phyloP scores from a whole-genome alignment of 2,797 vertebrate species.

The Lycodopsis pacificus region DNA sequence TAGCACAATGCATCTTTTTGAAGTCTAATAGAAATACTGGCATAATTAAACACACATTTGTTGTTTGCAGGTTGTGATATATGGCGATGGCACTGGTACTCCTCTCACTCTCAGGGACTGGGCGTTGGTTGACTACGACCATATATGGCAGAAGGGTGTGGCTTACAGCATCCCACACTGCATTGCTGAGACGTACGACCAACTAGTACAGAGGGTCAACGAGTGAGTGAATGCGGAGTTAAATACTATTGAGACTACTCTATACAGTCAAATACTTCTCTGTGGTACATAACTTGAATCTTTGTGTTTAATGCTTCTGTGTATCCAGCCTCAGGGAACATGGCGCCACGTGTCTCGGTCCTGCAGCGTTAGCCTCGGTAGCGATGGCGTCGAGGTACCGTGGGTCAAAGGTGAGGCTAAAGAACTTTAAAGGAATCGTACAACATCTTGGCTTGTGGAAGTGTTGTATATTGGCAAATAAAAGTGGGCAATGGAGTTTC shows the following conservation, averaged over 20 bases:
- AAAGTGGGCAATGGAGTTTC: neutral
- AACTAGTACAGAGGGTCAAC: slow-evolving; percentile 72
- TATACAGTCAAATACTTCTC: neutral
- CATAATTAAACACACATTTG: neutral
- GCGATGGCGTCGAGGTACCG: slow-evolving; percentile 84
- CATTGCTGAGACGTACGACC: slow-evolving; percentile 77
- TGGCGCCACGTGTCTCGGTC: slow-evolving; percentile 84
- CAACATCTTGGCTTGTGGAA: neutral
- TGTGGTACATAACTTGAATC: neutral
- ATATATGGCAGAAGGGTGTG: slow-evolving; percentile 76
- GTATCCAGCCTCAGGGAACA: slow-evolving; percentile 78
- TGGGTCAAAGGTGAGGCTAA: slow-evolving; percentile 81
- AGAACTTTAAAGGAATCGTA: neutral
- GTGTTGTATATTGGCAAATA: no score
- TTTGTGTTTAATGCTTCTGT: neutral
- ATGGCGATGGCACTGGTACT: slow-evolving; percentile 80
- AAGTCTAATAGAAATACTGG: neutral
- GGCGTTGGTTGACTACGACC: slow-evolving; percentile 82
- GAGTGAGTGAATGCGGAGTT: slow-evolving; percentile 72
- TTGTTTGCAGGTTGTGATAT: slow-evolving; percentile 81
- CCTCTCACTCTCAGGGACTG: slow-evolving; percentile 81
- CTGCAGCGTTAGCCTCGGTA: slow-evolving; percentile 82
- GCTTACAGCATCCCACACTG: slow-evolving; percentile 78
- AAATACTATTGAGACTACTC: neutral
- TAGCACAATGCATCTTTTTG: neutral